A percentile compares a stretch with the other conserved stretches of the same genome.
phyloP scores from a whole-genome alignment of 2,797 vertebrate species.

The Sebastes hubbsi region DNA sequence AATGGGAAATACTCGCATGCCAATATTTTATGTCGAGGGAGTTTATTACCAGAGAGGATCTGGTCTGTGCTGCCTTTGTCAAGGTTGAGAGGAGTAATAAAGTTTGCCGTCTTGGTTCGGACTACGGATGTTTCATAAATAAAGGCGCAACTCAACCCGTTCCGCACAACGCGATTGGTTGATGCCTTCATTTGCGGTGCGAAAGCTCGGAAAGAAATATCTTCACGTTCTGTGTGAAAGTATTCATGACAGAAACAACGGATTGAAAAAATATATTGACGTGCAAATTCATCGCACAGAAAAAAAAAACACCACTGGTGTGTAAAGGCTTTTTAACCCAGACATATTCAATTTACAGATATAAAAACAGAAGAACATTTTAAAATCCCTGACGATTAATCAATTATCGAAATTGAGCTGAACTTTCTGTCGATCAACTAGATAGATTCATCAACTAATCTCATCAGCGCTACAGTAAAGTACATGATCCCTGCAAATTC shows the following conservation, averaged over 20 bases:
- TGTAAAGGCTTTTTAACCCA: too few relatives aligned
- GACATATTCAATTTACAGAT: background rate
- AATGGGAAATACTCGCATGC: too few relatives aligned
- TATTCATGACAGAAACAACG: too few relatives aligned
- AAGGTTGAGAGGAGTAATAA: too few relatives aligned
- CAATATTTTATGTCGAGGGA: too few relatives aligned
- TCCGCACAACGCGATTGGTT: background rate
- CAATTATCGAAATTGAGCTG: background rate
- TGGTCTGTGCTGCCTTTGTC: too few relatives aligned
- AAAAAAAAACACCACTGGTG: background rate
- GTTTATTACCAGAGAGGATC: too few relatives aligned
- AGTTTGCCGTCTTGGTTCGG: too few relatives aligned
- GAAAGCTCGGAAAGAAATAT: background rate
- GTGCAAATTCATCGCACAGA: too few relatives aligned
- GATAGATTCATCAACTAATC: background rate
- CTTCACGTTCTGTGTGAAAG: background rate
- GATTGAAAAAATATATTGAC: too few relatives aligned
- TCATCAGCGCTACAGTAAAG: background rate
- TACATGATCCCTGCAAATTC: slow-evolving; percentile 21
- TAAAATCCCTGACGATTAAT: background rate
- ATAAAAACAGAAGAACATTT: background rate
- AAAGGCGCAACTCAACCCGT: background rate
- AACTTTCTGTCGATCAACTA: background rate
- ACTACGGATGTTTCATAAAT: background rate
- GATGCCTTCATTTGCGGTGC: background rate